Evolutionary conservation across 2,113 vertebrate species (phyloP).

Genomic region (Cichladusa arquata): DNA sequence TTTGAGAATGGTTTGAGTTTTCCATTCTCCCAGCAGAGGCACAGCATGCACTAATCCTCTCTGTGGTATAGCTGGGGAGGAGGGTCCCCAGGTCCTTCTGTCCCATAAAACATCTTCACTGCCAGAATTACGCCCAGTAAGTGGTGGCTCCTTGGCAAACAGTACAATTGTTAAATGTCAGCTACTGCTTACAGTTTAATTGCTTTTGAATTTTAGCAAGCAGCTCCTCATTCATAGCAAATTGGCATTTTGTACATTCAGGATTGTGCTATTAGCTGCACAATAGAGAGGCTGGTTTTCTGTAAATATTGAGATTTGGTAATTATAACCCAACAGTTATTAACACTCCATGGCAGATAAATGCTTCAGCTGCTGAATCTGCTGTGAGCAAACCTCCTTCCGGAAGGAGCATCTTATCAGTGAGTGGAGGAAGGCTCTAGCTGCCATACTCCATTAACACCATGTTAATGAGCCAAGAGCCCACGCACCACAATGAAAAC

Average conservation of each 20-base stretch:
- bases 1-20: background rate
- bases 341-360: slow-evolving; percentile 59
- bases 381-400: slow-evolving; percentile 62
- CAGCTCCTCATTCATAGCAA: slow-evolving; percentile 53
- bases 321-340: slow-evolving; percentile 64
- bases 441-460: slow-evolving; percentile 68
- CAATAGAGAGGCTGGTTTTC: slow-evolving; percentile 63
- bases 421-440: slow-evolving; percentile 45
- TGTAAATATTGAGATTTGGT: slow-evolving; percentile 70
- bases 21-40: background rate
- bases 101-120: background rate
- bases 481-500: slow-evolving; percentile 52
- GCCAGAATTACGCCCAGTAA: background rate
- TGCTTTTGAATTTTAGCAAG: slow-evolving; percentile 51
- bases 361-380: slow-evolving; percentile 54
- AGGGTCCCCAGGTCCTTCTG: background rate
- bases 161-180: slow-evolving; percentile 13
- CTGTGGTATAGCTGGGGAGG: background rate
- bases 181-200: slow-evolving; percentile 41
- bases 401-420: slow-evolving; percentile 25
- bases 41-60: background rate
- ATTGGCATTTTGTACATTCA: slow-evolving; percentile 40
- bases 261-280: slow-evolving; percentile 51
- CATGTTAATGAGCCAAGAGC: slow-evolving; percentile 57
- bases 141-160: background rate